Evolutionary conservation across 2,113 vertebrate genomes (phyloP).

Genomic region (Dipodomys merriami): DNA sequence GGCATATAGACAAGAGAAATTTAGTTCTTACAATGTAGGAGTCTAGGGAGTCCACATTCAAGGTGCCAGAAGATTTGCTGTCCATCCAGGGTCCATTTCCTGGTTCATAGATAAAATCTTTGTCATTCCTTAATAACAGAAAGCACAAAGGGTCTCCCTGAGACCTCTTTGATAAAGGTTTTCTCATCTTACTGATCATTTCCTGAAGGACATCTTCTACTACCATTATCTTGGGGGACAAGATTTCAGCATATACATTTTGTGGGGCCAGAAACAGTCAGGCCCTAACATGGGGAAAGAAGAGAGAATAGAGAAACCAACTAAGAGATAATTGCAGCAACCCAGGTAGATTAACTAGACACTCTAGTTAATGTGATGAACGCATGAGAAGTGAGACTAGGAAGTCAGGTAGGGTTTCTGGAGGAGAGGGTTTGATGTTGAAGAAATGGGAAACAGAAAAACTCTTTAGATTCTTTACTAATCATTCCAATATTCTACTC

Average conservation of each 20-base stretch:
- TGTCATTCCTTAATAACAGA: neutral
- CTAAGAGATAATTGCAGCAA: neutral
- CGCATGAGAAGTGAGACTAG: fast-evolving
- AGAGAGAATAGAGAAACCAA: neutral
- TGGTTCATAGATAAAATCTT: neutral
- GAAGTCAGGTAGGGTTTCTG: neutral
- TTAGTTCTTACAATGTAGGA: neutral
- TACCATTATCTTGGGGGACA: neutral
- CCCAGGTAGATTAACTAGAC: neutral
- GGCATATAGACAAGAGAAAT: neutral
- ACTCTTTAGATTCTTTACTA: neutral
- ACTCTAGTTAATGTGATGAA: fast-evolving
- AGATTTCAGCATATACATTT: neutral
- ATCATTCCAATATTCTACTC: neutral
- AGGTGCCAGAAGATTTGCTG: neutral
- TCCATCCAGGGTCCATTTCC: neutral
- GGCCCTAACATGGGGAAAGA: neutral
- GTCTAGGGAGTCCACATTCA: neutral
- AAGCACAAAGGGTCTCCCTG: neutral
- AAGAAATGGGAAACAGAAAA: neutral
- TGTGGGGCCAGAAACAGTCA: neutral
- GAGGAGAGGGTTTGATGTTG: neutral
- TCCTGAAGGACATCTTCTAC: neutral
- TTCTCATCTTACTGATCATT: neutral
- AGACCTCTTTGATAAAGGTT: neutral